Percentiles rank a stretch among this genome's conserved stretches.
These are phyloP conservation scores for Acrocephalus arundinaceus DNA, from an alignment of 2,113 vertebrate species.

Conservation along the genomic window DNA sequence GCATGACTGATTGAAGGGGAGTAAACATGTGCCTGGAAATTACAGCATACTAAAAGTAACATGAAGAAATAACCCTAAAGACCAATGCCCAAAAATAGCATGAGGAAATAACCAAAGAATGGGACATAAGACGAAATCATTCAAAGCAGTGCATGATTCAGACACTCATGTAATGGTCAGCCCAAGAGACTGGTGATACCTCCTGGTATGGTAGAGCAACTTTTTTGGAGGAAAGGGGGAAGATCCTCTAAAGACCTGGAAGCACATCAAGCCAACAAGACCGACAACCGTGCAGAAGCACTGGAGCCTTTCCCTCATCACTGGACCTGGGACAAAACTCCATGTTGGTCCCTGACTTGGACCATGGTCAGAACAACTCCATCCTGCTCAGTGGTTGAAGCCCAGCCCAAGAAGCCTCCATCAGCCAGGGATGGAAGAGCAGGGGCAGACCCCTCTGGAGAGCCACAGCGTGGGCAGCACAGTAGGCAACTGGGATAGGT, in stretches of 20 bases:
- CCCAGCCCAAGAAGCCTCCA: background rate
- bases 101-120: background rate
- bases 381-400: accelerated
- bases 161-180: background rate
- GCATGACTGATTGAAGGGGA: background rate
- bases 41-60: background rate
- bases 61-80: background rate
- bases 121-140: background rate
- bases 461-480: accelerated
- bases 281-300: background rate
- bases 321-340: background rate
- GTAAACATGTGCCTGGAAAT: background rate
- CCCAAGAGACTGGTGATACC: background rate
- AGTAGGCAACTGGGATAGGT: background rate
- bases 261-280: background rate
- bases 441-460: background rate
- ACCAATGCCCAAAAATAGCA: background rate
- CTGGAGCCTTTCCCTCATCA: background rate
- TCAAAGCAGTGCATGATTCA: background rate
- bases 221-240: background rate
- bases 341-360: background rate
- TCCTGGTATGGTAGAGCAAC: background rate
- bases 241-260: background rate
- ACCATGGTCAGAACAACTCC: accelerated
- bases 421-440: background rate